Conservation (phyloP, 2,113 vertebrate genomes). For the Chloebia gouldiae region DNA sequence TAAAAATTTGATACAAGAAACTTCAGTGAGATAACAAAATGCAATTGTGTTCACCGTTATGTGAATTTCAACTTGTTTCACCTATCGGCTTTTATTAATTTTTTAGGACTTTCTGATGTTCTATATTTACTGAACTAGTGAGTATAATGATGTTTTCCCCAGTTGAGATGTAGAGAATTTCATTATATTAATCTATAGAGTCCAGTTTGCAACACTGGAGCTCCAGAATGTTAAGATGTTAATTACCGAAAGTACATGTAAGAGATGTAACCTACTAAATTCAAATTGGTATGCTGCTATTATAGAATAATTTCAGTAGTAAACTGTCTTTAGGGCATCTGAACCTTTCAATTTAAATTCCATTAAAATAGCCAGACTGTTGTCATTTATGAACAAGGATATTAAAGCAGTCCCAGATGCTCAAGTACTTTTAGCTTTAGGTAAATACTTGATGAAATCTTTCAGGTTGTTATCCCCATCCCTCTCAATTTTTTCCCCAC, state of each 20-base stretch:
- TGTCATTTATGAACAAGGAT: neutral
- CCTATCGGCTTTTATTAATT: neutral
- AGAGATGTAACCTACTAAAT: neutral
- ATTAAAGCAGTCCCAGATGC: neutral
- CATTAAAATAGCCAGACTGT: neutral
- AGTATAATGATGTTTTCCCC: neutral
- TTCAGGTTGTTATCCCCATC: neutral
- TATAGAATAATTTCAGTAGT: neutral
- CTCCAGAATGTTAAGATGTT: neutral
- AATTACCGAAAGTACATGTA: neutral
- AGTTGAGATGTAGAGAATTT: neutral
- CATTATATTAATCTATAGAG: neutral
- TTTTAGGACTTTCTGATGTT: neutral
- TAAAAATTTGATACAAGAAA: neutral
- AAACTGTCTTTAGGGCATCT: neutral
- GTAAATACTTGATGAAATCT: neutral
- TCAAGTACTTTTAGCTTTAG: neutral
- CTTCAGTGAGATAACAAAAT: neutral
- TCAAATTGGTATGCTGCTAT: neutral
- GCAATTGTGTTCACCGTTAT: neutral
- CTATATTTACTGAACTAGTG: neutral
- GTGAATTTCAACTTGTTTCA: neutral
- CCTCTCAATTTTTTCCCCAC: rapidly evolving
- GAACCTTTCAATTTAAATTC: neutral
- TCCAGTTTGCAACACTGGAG: neutral